A percentile compares a stretch with the other conserved stretches of the same genome.
Evolutionary conservation across 2,113 vertebrate species (phyloP).

Genomic region (Falcunculus frontatus): DNA sequence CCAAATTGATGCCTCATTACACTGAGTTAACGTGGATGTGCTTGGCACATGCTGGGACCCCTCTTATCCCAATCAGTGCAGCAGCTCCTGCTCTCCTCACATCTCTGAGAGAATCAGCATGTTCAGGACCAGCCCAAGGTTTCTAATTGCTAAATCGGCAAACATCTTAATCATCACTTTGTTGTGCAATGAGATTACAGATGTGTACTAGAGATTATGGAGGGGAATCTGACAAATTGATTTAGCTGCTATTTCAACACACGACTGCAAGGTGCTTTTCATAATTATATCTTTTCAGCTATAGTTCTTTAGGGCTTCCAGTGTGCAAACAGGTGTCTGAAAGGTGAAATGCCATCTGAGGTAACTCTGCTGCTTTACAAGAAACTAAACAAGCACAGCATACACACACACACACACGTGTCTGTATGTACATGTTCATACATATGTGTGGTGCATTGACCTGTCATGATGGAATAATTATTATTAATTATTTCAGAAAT

Average conservation of each 20-base stretch:
- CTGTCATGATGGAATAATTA: not conserved
- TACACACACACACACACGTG: not conserved
- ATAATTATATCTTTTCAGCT: not conserved
- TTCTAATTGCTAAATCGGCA: slow-evolving; percentile 27
- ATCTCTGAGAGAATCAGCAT: not conserved
- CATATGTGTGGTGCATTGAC: not conserved
- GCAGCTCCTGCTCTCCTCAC: slow-evolving; percentile 44
- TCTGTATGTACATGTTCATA: not conserved
- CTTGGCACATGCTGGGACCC: slow-evolving; percentile 54
- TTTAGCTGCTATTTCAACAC: not conserved
- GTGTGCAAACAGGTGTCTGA: not conserved
- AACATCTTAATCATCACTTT: slow-evolving; percentile 3
- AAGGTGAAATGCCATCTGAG: not conserved
- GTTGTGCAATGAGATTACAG: not conserved
- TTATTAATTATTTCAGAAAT: not conserved
- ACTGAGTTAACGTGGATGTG: slow-evolving; percentile 52
- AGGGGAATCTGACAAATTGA: not conserved
- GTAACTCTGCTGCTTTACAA: not conserved
- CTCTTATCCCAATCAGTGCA: slow-evolving; percentile 64
- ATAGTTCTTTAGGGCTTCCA: not conserved
- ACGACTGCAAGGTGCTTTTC: not conserved
- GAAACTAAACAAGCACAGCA: not conserved
- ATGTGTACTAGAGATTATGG: not conserved
- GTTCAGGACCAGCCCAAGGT: not conserved
- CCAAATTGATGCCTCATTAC: slow-evolving; percentile 58